Evolutionary conservation across 2,888 invertebrate genomes (phyloP).

Genomic region (Colostygia pectinataria): DNA sequence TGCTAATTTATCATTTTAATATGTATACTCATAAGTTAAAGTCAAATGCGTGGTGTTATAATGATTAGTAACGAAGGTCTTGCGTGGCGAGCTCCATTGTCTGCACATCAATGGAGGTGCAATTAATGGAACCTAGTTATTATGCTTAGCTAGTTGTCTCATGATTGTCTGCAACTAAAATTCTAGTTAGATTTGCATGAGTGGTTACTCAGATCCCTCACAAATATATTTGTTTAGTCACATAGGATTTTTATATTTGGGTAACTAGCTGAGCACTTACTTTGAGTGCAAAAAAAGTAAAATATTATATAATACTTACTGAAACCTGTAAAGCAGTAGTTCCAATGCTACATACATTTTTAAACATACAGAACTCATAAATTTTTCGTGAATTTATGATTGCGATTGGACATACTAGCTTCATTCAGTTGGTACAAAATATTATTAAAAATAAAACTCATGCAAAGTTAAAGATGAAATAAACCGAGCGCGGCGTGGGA

Average conservation of each 20-base stretch:
- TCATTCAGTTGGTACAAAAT: neutral
- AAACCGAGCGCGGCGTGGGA: slow-evolving; percentile 71
- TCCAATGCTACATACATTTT: too few species aligned
- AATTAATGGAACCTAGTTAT: slow-evolving; percentile 55
- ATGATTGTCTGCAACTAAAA: slow-evolving; percentile 35
- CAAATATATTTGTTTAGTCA: too few species aligned
- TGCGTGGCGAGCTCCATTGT: slow-evolving; percentile 58
- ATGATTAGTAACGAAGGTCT: slow-evolving; percentile 57
- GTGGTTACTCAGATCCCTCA: neutral
- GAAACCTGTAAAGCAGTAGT: too few species aligned
- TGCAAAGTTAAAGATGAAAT: slow-evolving; percentile 20
- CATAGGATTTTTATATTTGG: too few species aligned
- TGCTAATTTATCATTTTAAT: slow-evolving; percentile 71
- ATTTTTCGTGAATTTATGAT: too few species aligned
- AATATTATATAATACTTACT: too few species aligned
- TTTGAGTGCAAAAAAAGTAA: too few species aligned
- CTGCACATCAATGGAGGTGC: slow-evolving; percentile 50
- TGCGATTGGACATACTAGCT: too few species aligned
- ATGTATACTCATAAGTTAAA: slow-evolving; percentile 61
- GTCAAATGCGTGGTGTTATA: slow-evolving; percentile 54
- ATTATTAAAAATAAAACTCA: slow-evolving; percentile 5
- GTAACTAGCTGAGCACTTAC: too few species aligned
- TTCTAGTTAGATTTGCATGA: slow-evolving; percentile 45
- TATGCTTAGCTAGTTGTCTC: slow-evolving; percentile 39
- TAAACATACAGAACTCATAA: too few species aligned